Conservation (phyloP, 2,888 invertebrate genomes). For the Ethmia dodecea region DNA sequence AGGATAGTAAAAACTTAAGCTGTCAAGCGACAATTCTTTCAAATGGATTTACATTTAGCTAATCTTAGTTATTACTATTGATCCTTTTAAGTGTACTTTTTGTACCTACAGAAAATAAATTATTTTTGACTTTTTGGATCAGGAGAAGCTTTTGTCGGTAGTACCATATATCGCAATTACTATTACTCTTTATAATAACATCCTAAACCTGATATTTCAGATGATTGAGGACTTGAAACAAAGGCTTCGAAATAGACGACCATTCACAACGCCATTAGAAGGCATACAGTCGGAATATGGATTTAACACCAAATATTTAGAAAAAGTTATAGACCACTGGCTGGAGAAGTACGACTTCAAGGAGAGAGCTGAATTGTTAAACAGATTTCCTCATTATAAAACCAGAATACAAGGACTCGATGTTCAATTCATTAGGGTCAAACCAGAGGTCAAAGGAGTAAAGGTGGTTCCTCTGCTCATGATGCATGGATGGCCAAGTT, state of each 20-base stretch:
- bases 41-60: too few relatives aligned
- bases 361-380: conserved; percentile 81
- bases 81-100: too few relatives aligned
- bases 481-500: conserved; percentile 93
- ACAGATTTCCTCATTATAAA: conserved; percentile 84
- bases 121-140: too few relatives aligned
- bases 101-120: too few relatives aligned
- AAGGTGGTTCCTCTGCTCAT: conserved; percentile 81
- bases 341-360: conserved; percentile 81
- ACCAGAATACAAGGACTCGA: conserved; percentile 85
- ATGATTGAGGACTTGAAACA: conserved; percentile 77
- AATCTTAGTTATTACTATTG: too few relatives aligned
- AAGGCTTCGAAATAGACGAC: conserved; percentile 72
- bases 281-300: conserved; percentile 88
- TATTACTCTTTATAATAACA: too few relatives aligned
- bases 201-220: conserved; percentile 36
- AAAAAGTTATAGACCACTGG: conserved; percentile 87
- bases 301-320: conserved; percentile 83
- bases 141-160: too few relatives aligned
- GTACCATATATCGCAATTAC: too few relatives aligned
- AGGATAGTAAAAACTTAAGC: too few relatives aligned
- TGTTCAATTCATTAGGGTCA: conserved; percentile 86
- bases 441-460: conserved; percentile 54
- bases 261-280: conserved; percentile 79
- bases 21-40: too few relatives aligned